Evolutionary conservation across 2,797 vertebrate genomes (phyloP).

Genomic region (Zonotrichia albicollis): DNA sequence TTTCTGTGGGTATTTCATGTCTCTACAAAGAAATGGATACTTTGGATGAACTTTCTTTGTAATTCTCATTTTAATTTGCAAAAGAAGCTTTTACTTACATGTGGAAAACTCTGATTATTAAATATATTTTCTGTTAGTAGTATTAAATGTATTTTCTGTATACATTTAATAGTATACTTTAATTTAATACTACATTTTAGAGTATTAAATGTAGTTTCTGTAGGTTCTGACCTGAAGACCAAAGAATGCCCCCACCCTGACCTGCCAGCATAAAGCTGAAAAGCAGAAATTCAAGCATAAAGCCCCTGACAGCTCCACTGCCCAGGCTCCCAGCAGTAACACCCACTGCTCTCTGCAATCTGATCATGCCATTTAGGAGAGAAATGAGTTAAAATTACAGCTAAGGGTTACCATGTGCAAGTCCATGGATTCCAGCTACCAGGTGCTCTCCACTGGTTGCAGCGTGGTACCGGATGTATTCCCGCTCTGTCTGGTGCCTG

Average conservation of each 20-base stretch:
- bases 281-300: background rate
- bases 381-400: background rate
- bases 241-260: fast-evolving
- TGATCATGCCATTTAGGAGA: background rate
- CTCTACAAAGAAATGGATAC: background rate
- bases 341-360: background rate
- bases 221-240: background rate
- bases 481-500: constrained; percentile 92
- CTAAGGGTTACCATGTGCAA: constrained; percentile 87
- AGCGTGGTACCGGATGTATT: constrained; percentile 94
- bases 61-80: background rate
- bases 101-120: background rate
- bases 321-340: background rate
- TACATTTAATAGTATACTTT: too few relatives aligned
- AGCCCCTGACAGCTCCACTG: background rate
- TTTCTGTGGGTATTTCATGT: background rate
- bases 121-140: background rate
- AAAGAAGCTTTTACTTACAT: background rate
- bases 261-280: background rate
- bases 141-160: too few relatives aligned
- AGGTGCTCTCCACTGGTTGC: constrained; percentile 96
- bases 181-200: too few relatives aligned
- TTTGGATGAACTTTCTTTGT: background rate
- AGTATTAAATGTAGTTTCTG: background rate
- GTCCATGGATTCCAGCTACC: constrained; percentile 94